A percentile compares a stretch with the other conserved stretches of the same genome.
Evolutionary conservation across 2,888 invertebrate genomes (phyloP).

Genomic region (Ganaspis brasiliensis): DNA sequence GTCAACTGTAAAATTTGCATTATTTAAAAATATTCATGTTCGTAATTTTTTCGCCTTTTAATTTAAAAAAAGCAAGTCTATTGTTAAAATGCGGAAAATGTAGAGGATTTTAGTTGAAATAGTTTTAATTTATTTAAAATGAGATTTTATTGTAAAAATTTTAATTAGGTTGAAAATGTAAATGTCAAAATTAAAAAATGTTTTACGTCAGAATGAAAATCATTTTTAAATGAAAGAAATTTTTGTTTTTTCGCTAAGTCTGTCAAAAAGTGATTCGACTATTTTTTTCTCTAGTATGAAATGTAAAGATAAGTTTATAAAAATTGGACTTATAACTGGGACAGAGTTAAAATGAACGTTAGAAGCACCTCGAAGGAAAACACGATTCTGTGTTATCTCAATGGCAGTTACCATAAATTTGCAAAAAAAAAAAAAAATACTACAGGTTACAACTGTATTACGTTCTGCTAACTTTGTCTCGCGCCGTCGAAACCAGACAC

Average conservation of each 20-base stretch:
- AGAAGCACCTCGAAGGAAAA: constrained; percentile 56
- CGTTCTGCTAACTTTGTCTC: constrained; percentile 27
- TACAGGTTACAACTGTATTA: constrained; percentile 33
- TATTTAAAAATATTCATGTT: background rate
- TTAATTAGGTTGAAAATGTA: too few species aligned
- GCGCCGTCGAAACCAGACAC: constrained; percentile 18
- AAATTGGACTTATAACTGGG: constrained; percentile 1
- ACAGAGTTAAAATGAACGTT: constrained; percentile 37
- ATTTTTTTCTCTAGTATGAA: background rate
- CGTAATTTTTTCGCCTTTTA: too few species aligned
- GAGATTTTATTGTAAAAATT: too few species aligned
- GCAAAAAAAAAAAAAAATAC: constrained; percentile 46
- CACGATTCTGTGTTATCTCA: constrained; percentile 66
- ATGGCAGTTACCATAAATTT: constrained; percentile 65
- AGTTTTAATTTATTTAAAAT: background rate
- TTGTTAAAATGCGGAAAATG: too few species aligned
- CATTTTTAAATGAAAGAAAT: too few species aligned
- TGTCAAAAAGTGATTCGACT: too few species aligned
- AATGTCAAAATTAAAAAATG: background rate
- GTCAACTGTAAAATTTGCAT: background rate
- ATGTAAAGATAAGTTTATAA: constrained; percentile 6
- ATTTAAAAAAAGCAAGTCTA: too few species aligned
- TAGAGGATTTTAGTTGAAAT: too few species aligned
- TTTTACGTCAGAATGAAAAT: background rate
- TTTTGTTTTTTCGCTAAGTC: too few species aligned